Conservation (phyloP, 1,140 invertebrate genomes). For the Cheumatopsyche charites region DNA sequence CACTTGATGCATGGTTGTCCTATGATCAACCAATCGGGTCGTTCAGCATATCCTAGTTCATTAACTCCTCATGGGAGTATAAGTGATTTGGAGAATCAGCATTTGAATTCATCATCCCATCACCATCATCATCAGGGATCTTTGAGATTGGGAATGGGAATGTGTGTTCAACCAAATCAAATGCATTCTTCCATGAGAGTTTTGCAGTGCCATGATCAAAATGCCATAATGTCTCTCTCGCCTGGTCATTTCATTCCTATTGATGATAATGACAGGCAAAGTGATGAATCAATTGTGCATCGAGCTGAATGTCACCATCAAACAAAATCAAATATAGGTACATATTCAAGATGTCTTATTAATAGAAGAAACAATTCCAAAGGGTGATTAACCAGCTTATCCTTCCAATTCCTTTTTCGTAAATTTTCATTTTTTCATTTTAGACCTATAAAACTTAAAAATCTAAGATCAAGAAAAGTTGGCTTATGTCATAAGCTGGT, state of each 20-base stretch:
- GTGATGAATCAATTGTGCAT: slow-evolving; percentile 37
- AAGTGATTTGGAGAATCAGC: slow-evolving; percentile 32
- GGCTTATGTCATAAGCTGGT: too few relatives aligned
- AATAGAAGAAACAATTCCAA: too few relatives aligned
- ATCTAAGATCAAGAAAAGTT: too few relatives aligned
- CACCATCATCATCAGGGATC: slow-evolving; percentile 37
- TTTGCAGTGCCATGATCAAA: slow-evolving; percentile 25
- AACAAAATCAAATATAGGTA: slow-evolving; percentile 23
- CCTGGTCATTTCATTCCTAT: slow-evolving; percentile 33
- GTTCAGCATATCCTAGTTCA: slow-evolving; percentile 26
- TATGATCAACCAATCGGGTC: slow-evolving; percentile 28
- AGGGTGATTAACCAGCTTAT: too few relatives aligned
- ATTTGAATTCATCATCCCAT: slow-evolving; percentile 14
- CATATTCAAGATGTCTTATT: too few relatives aligned
- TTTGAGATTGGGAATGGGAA: slow-evolving; percentile 23
- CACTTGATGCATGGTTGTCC: slow-evolving; percentile 20
- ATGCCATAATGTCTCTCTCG: slow-evolving; percentile 20
- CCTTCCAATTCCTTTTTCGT: too few relatives aligned
- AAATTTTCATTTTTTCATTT: too few relatives aligned
- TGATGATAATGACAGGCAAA: slow-evolving; percentile 28
- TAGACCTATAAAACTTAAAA: too few relatives aligned
- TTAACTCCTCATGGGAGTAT: slow-evolving; percentile 30
- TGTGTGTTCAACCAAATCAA: slow-evolving; percentile 30
- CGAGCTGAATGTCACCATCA: slow-evolving; percentile 37
- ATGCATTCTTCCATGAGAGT: slow-evolving; percentile 29